Percentiles rank a stretch among this genome's conserved stretches.
phyloP scores from a whole-genome alignment of 1,140 invertebrate species.

The Cherax destructor region DNA sequence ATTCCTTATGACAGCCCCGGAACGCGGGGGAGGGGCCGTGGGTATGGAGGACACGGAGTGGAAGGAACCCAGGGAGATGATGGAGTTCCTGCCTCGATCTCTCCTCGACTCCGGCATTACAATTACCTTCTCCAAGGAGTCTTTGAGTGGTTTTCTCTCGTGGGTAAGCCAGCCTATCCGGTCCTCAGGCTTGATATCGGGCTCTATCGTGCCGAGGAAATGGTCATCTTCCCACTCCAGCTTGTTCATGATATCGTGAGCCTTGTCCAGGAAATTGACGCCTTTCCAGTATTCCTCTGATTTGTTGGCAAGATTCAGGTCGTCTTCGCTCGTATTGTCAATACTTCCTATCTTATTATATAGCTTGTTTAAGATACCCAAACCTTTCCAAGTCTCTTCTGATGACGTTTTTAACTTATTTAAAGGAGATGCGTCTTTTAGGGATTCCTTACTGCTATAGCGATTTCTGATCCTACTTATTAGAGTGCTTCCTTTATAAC shows the following conservation, averaged over 20 bases:
- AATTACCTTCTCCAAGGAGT: background rate
- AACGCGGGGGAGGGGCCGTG: conserved; percentile 40
- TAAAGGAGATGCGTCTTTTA: background rate
- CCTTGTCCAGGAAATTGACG: conserved; percentile 39
- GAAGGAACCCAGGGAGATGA: conserved; percentile 40
- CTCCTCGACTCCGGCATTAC: background rate
- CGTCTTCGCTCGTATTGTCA: background rate
- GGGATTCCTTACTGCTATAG: conserved; percentile 41
- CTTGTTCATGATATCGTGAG: conserved; percentile 12
- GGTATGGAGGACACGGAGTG: conserved; percentile 52
- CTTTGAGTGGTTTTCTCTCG: background rate
- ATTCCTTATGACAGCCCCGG: conserved; percentile 34
- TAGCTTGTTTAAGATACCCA: conserved; percentile 37
- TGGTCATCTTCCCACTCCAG: conserved; percentile 18
- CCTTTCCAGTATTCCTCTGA: conserved; percentile 50
- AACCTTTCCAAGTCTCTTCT: conserved; percentile 11
- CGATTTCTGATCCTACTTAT: conserved; percentile 28
- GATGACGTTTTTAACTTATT: background rate
- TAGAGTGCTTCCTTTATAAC: background rate
- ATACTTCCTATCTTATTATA: conserved; percentile 14
- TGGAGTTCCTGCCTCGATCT: conserved; percentile 24
- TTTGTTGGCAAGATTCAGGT: background rate
- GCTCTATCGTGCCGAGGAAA: background rate
- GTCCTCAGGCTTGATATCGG: background rate
- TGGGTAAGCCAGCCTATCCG: background rate